These are phyloP conservation scores for Protobothrops flavoviridis DNA, from an alignment of 2,113 vertebrate species.

Conservation along the genomic window DNA sequence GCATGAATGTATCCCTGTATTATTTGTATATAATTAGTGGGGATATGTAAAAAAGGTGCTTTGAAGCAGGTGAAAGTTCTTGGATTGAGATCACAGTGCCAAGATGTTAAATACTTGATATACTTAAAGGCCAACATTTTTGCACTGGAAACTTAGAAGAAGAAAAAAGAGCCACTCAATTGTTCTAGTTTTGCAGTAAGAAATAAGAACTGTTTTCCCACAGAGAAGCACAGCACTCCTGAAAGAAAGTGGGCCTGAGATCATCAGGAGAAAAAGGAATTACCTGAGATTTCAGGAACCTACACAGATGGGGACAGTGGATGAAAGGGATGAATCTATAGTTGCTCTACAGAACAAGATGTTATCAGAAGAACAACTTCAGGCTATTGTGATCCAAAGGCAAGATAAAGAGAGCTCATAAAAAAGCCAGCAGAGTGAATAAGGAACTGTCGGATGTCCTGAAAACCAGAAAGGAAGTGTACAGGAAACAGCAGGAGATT, in stretches of 20 bases:
- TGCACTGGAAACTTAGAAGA: not conserved
- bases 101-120: not conserved
- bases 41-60: not conserved
- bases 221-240: not conserved
- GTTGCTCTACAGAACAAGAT: not conserved
- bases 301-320: not conserved
- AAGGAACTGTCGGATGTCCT: slow-evolving; percentile 39
- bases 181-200: not conserved
- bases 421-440: slow-evolving; percentile 14
- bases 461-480: slow-evolving; percentile 26
- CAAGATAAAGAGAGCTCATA: slow-evolving; percentile 29
- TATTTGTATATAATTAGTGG: not conserved
- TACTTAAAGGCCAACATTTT: not conserved
- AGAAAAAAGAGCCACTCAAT: too few species aligned
- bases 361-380: slow-evolving; percentile 5
- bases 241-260: not conserved
- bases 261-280: not conserved
- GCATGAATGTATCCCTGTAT: not conserved
- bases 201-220: not conserved
- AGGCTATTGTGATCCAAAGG: slow-evolving; percentile 28
- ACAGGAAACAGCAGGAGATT: slow-evolving; percentile 21
- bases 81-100: not conserved
- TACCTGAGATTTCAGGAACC: not conserved
- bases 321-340: not conserved
- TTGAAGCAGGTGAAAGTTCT: not conserved